Percentiles rank a stretch among this genome's conserved stretches.
Conservation (phyloP, 2,113 vertebrate species). For the Platycercus adscitus region DNA sequence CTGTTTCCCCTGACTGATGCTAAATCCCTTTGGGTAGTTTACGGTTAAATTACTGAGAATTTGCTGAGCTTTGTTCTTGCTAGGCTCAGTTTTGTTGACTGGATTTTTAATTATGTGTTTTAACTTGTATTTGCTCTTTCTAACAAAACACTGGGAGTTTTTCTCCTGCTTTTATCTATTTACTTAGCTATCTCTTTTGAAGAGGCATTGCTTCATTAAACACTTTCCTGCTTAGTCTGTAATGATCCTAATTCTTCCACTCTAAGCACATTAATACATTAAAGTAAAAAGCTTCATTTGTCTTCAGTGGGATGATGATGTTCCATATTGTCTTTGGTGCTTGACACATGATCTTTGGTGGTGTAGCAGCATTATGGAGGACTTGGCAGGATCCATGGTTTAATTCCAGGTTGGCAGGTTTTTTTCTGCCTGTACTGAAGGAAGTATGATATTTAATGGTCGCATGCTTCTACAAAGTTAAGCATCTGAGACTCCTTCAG, state of each 20-base stretch:
- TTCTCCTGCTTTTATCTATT: not conserved
- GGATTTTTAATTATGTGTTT: constrained; percentile 16
- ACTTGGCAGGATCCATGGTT: not conserved
- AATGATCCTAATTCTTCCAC: not conserved
- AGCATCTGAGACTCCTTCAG: not conserved
- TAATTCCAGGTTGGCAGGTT: not conserved
- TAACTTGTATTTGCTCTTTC: constrained; percentile 2
- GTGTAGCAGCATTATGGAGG: not conserved
- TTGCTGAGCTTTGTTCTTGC: constrained; percentile 21
- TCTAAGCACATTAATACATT: not conserved
- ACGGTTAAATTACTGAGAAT: constrained; percentile 14
- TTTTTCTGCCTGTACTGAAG: not conserved
- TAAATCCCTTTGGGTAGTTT: not conserved
- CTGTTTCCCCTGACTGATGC: not conserved
- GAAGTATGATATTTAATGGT: not conserved
- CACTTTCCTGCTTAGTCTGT: not conserved
- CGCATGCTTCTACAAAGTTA: not conserved
- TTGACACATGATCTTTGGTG: not conserved
- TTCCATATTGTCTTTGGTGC: not conserved
- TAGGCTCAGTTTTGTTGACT: constrained; percentile 6
- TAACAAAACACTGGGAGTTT: not conserved
- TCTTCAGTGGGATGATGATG: not conserved
- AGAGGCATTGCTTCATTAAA: constrained; percentile 43
- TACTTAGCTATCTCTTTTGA: not conserved
- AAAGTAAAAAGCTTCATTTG: not conserved